Conservation (phyloP, 1,140 invertebrate species). For the Pseudomyrmex sp. region DNA sequence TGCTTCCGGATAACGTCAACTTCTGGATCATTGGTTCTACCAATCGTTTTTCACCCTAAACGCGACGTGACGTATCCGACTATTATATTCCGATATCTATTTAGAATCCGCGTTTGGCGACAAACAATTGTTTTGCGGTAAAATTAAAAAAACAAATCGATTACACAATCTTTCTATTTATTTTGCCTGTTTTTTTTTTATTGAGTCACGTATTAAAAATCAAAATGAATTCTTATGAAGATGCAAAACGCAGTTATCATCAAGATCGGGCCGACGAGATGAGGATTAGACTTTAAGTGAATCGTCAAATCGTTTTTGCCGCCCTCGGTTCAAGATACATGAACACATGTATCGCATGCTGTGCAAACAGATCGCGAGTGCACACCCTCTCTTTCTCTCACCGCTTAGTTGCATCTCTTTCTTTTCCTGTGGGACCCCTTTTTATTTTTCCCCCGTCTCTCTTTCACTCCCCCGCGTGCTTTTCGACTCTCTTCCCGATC, state of each 20-base stretch:
- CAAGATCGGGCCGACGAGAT: constrained; percentile 72
- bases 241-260: constrained; percentile 62
- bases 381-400: constrained; percentile 63
- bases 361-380: constrained; percentile 78
- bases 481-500: constrained; percentile 61
- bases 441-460: constrained; percentile 54
- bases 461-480: constrained; percentile 68
- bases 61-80: background rate
- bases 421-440: constrained; percentile 63
- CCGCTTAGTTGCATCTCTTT: constrained; percentile 48
- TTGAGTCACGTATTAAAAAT: constrained; percentile 2
- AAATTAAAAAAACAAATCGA: background rate
- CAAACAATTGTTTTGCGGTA: background rate
- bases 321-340: constrained; percentile 68
- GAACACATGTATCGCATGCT: constrained; percentile 84
- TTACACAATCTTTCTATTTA: constrained; percentile 36
- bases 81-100: constrained; percentile 1
- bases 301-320: constrained; percentile 81
- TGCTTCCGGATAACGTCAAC: constrained; percentile 55
- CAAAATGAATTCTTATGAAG: constrained; percentile 55
- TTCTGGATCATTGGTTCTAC: constrained; percentile 51
- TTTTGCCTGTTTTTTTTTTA: background rate
- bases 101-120: too few relatives aligned
- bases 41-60: constrained; percentile 16
- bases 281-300: constrained; percentile 81